Evolutionary conservation across 2,113 vertebrate genomes (phyloP), one percentile per base, ranked within the genome.

Genomic region (Oryzias woworae): DNA sequence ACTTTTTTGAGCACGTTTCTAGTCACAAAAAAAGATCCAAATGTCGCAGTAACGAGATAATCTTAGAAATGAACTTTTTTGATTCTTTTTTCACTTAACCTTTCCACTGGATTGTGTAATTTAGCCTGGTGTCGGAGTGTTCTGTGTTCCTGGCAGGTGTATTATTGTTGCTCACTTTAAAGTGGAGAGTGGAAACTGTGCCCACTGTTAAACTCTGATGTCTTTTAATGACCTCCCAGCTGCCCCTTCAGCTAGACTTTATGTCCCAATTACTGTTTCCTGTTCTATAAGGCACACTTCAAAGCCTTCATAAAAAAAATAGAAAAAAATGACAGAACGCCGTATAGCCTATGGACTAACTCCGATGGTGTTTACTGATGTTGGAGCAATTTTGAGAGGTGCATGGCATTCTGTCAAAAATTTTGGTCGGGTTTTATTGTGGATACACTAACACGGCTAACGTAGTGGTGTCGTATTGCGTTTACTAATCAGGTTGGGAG

Each of bases 141-240:
- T 59, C 41, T 20, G 2, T 50, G 57, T 57, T 62, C 62, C 69
- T 77, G 53, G 20, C 42, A 23, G 72, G 43, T 20, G 3, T 31
- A 58, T 55, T 14, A 43, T 71, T 71, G 70, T 36, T 67, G 46
- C 22, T 17, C 15, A 51, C 65, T 58, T 55, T 70, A 59, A 73
- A 75, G 61, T 57, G 70, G 45, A 36, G 10, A 61, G 36, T 13
- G 52, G 23, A 60, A 42, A 42, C 31, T 43, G 3, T 71, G 41
- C 23, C 15, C 46, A 24, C 49, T 36, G 56, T 20, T 18, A 23
- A 57, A 31, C 23, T 16, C 42, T 53, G 50, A 49, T 54, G 49
- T 57, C 18, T 47, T 56, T 46, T 20, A 45, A 4, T 55, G 65
- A 73, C 59, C 53, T 61, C 53, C 13, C 31, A n/a, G 52, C 44